A percentile compares a stretch with the other conserved stretches of the same genome.
phyloP scores from a whole-genome alignment of 1,140 invertebrate genomes.

The Helicoverpa zea region DNA sequence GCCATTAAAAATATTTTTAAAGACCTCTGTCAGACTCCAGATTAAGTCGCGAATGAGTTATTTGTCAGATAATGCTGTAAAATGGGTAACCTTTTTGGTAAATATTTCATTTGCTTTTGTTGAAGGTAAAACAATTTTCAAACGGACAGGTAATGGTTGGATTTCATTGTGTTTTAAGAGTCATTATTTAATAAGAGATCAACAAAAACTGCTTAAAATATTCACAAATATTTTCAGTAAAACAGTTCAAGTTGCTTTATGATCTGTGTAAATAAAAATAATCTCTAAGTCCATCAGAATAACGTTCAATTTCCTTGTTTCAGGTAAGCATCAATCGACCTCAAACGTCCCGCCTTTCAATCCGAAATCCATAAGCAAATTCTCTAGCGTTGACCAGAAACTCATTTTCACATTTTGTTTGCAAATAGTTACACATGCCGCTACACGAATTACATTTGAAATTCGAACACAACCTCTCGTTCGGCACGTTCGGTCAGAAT shows the following conservation, averaged over 20 bases:
- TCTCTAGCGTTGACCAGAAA: constrained; percentile 56
- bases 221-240: too few relatives aligned
- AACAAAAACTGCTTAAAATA: too few relatives aligned
- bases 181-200: background rate
- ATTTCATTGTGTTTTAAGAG: background rate
- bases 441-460: constrained; percentile 69
- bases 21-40: constrained; percentile 49
- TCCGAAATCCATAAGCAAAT: constrained; percentile 41
- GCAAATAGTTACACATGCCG: constrained; percentile 66
- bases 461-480: constrained; percentile 71
- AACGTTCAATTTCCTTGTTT: constrained; percentile 49
- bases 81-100: constrained; percentile 36
- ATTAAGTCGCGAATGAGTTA: constrained; percentile 50
- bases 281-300: background rate
- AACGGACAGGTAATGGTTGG: background rate
- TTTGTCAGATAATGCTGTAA: constrained; percentile 46
- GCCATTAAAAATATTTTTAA: constrained; percentile 53
- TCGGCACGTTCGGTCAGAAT: constrained; percentile 74
- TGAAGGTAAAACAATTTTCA: constrained; percentile 26
- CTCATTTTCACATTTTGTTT: constrained; percentile 71
- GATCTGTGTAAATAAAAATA: background rate
- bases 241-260: too few relatives aligned
- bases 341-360: background rate
- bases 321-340: constrained; percentile 54
- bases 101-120: constrained; percentile 45